These are phyloP conservation scores for Enteromius trimaculatus DNA, from an alignment of 2,797 vertebrate genomes.

Conservation along the genomic window DNA sequence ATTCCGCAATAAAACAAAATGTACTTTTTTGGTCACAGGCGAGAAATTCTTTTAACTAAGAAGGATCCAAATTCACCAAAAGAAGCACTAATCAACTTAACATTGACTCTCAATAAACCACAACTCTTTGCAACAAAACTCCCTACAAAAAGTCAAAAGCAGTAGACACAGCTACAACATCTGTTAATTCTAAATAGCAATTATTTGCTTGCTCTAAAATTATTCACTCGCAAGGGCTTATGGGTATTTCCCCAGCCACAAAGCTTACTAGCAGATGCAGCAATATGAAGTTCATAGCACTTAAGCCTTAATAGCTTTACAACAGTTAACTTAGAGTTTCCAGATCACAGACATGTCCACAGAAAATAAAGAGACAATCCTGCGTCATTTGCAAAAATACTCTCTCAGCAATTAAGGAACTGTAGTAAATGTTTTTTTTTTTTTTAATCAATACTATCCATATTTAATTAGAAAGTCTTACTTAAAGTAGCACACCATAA, in stretches of 20 bases:
- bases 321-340: slow-evolving; percentile 7
- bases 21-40: slow-evolving; percentile 16
- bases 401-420: background rate
- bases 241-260: slow-evolving; percentile 16
- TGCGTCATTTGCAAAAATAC: background rate
- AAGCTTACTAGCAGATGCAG: background rate
- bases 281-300: background rate
- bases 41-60: slow-evolving; percentile 8
- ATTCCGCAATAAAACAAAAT: slow-evolving; percentile 19
- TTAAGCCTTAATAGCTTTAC: slow-evolving; percentile 14
- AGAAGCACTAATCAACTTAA: slow-evolving; percentile 8
- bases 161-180: background rate
- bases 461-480: background rate
- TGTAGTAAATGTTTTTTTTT: background rate
- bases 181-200: slow-evolving; percentile 25
- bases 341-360: background rate
- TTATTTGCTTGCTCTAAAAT: slow-evolving; percentile 30
- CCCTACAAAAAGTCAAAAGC: background rate
- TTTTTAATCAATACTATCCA: background rate
- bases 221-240: slow-evolving; percentile 16
- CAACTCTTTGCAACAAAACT: slow-evolving; percentile 13
- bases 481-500: background rate
- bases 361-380: background rate
- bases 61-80: background rate
- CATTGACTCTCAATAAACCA: slow-evolving; percentile 19